Evolutionary conservation across 1,140 invertebrate species (phyloP), one percentile per base, ranked within the genome.

Genomic region (Chelonus insularis): DNA sequence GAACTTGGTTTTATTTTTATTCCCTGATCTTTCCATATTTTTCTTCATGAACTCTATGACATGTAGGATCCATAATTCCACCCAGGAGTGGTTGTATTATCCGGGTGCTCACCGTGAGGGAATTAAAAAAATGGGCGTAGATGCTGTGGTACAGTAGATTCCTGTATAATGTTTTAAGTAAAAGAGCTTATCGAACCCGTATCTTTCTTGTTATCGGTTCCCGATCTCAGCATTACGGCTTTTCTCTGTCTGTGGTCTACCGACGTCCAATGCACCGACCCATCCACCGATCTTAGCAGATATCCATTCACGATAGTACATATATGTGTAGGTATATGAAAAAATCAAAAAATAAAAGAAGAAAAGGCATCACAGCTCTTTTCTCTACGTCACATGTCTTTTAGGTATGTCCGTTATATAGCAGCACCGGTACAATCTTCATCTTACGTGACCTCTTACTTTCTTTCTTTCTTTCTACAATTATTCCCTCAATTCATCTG

Each of bases 101-200:
- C 20, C 11, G 21, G 20, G 45, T 23, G 23, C 45, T 23, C 45
- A 9, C 8, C 9, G 18, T 25, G 18, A 48, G 20, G 8, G 20
- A 8, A n/a, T 25, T 9, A n/a, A 23, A 25, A 48, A 48, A 25
- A 48, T 23, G 20, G 20, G 45, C 20, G 45, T 48, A 23, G 25
- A 25, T 23, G 8, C 45, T n/a, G 20, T 9, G 45, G 45, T 21
- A 34, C 14, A 45, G 47, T 36, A 25, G 56, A 20, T 45, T 34
- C 36, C 39, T 54, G 41, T 50, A 69, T 62, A 65, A 64, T 73
- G 64, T n/a, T 72, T 73, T 72, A 68, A 72, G 67, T 72, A 72
- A 75, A 75, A 71, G 69, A 68, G 68, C 71, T 73, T 73, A 75
- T 75, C 72, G 68, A 32, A 34, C 20, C 60, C 54, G 69, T 73